Percentiles rank a stretch among this genome's conserved stretches.
These are phyloP conservation scores for Phalacrocorax pelagicus DNA, from an alignment of 2,113 vertebrate genomes.

Conservation along the genomic window DNA sequence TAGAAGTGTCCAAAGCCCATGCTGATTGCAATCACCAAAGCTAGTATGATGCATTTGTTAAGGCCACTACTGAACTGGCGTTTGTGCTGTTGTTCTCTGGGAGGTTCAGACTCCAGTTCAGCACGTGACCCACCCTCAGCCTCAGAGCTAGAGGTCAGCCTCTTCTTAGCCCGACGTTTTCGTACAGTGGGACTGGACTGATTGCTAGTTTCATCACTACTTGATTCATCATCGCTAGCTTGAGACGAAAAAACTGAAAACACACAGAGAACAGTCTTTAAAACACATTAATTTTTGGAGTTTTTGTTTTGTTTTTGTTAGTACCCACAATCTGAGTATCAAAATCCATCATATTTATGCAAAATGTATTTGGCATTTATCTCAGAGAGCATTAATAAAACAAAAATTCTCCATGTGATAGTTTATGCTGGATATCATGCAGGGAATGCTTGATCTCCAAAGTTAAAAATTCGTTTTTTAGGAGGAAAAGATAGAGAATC, in stretches of 20 bases:
- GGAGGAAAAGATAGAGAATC: not conserved
- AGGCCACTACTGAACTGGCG: slow-evolving; percentile 74
- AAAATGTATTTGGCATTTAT: not conserved
- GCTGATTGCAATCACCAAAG: slow-evolving; percentile 87
- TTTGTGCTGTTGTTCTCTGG: not conserved
- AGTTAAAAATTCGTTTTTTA: not conserved
- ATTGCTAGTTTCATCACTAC: slow-evolving; percentile 79
- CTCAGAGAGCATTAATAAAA: not conserved
- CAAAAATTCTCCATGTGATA: not conserved
- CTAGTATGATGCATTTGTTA: slow-evolving; percentile 85
- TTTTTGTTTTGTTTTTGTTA: too few relatives aligned
- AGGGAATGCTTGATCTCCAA: not conserved
- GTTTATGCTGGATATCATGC: not conserved
- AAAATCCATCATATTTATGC: not conserved
- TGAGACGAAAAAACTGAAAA: slow-evolving; percentile 67
- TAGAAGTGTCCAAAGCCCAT: slow-evolving; percentile 93
- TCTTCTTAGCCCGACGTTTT: slow-evolving; percentile 83
- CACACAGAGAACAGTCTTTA: not conserved
- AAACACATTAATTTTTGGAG: not conserved
- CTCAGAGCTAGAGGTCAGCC: slow-evolving; percentile 66
- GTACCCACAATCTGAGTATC: not conserved
- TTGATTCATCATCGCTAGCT: slow-evolving; percentile 71
- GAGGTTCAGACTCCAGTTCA: not conserved
- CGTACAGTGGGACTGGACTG: slow-evolving; percentile 66
- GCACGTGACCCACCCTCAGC: not conserved